These are phyloP conservation scores for Pygmarrhopalites habei DNA, from an alignment of 1,140 invertebrate species.

Conservation along the genomic window DNA sequence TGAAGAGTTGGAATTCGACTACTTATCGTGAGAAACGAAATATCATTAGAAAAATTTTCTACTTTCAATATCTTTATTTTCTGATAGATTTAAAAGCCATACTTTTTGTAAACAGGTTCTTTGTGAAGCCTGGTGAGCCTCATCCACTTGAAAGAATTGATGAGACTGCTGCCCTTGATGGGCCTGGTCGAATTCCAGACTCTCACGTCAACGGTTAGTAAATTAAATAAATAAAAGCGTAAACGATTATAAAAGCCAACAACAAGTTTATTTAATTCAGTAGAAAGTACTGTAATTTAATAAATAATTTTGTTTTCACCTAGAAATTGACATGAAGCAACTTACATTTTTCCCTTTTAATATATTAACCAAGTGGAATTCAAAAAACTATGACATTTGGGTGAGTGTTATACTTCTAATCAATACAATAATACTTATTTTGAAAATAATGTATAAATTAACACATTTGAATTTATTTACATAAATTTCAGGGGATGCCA, in stretches of 20 bases:
- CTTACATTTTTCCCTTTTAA: constrained; percentile 8
- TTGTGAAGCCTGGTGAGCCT: neutral
- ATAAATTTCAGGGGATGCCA: constrained; percentile 13
- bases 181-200: neutral
- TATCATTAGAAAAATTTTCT: neutral
- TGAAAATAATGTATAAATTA: no score
- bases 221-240: no score
- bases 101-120: constrained; percentile 6
- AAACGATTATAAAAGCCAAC: no score
- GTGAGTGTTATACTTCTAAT: neutral
- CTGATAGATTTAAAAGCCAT: no score
- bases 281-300: no score
- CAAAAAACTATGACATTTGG: constrained; percentile 18
- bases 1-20: constrained; percentile 32
- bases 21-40: constrained; percentile 17
- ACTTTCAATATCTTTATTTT: neutral
- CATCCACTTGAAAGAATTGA: constrained; percentile 12
- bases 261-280: no score
- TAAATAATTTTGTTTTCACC: neutral
- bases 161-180: neutral
- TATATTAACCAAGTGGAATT: constrained; percentile 12
- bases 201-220: constrained; percentile 6
- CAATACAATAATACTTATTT: no score
- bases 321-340: neutral
- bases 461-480: neutral